A percentile compares a stretch with the other conserved stretches of the same genome.
These are phyloP conservation scores for Matsumurasca onukii DNA, from an alignment of 1,140 invertebrate genomes.

Conservation along the genomic window DNA sequence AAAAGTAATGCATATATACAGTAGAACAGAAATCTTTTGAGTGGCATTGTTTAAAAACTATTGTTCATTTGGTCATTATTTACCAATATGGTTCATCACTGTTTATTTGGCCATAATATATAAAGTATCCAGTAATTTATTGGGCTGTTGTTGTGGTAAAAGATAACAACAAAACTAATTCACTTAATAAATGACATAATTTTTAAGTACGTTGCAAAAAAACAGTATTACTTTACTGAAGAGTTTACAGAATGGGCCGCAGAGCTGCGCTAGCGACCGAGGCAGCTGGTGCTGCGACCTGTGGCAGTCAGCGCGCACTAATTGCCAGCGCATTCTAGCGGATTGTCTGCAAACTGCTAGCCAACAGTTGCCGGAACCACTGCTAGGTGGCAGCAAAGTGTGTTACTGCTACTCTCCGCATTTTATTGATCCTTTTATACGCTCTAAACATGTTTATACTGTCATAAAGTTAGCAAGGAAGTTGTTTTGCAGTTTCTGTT, in stretches of 20 bases:
- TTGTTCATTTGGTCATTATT: too few species aligned
- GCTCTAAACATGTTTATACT: conserved; percentile 2
- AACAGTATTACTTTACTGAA: too few species aligned
- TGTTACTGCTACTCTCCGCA: neutral
- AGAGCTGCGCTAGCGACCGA: neutral
- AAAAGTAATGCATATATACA: too few species aligned
- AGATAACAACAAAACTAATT: too few species aligned
- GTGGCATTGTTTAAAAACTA: too few species aligned
- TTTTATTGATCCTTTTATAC: conserved; percentile 23
- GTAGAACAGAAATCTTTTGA: too few species aligned
- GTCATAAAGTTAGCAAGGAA: conserved; percentile 17
- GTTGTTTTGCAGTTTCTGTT: neutral
- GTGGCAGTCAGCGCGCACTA: neutral
- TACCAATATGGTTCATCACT: too few species aligned
- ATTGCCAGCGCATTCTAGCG: conserved; percentile 1
- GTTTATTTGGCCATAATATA: too few species aligned
- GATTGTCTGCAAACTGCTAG: neutral
- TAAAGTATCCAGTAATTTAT: too few species aligned
- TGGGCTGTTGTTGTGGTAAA: too few species aligned
- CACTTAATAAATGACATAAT: too few species aligned
- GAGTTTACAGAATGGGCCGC: neutral
- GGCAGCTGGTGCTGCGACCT: neutral
- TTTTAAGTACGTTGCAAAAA: too few species aligned
- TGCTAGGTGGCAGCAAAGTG: neutral
- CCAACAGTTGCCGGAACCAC: neutral